A percentile compares a stretch with the other conserved stretches of the same genome.
These are phyloP conservation scores for Liasis olivaceus DNA, from an alignment of 2,797 vertebrate species.

Conservation along the genomic window DNA sequence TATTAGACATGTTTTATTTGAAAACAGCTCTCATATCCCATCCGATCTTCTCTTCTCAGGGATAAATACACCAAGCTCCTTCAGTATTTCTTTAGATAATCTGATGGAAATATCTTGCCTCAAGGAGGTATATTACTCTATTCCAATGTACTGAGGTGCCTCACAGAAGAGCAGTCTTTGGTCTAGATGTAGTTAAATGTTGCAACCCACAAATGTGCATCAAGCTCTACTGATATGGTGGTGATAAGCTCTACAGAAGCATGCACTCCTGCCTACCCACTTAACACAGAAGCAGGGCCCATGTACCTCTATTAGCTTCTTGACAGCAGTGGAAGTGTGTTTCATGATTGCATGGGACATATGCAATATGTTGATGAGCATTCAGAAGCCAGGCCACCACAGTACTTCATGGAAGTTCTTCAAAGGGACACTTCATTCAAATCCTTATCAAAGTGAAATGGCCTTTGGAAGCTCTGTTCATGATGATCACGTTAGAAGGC, in stretches of 20 bases:
- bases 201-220: not conserved
- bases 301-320: not conserved
- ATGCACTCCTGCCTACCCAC: not conserved
- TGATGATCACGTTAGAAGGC: not conserved
- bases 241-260: not conserved
- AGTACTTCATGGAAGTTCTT: not conserved
- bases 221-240: not conserved
- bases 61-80: not conserved
- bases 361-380: not conserved
- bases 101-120: not conserved
- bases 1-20: not conserved
- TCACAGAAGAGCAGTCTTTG: not conserved
- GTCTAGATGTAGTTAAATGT: not conserved
- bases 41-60: not conserved
- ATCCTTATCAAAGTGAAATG: not conserved
- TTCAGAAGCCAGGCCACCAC: not conserved
- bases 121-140: not conserved
- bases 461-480: not conserved
- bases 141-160: not conserved
- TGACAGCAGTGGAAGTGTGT: not conserved
- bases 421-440: not conserved
- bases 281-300: not conserved
- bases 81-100: not conserved
- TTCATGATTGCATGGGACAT: not conserved
- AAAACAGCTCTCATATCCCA: not conserved